Base-by-base conservation (phyloP, 2,113 vertebrate genomes). In the Notarius quadriscutis region DNA sequence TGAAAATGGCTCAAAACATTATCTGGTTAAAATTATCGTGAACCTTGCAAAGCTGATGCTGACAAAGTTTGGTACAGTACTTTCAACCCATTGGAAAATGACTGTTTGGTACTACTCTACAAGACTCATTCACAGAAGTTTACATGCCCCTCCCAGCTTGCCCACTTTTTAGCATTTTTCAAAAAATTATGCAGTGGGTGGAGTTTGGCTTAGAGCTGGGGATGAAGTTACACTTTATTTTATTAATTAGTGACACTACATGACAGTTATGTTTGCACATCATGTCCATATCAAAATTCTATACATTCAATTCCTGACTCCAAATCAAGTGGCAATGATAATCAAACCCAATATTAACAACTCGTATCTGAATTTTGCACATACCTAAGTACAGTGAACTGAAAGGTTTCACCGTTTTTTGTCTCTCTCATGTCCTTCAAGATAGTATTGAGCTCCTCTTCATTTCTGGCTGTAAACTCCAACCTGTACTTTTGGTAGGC, bases 321-420 rank as follows among this genome's bases (percentile, higher is more conserved):
- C 5, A 11, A 75, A 50, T 20, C 27, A 71, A 17, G 27, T 15
- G 1, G 0, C 14, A 1, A 71, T n/a, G 15, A 1, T n/a, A 48
- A 48, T 12, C 10, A 5, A 17, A 9, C 8, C 27, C 22, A 15
- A n/a, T 53, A 34, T 9, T 58, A 17, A 80, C 17, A 60, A n/a
- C 69, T 10, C 2, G 53, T 34, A 34, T 69, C 34, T 18, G 20
- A 48, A 60, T 6, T 0, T 41, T 6, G 22, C 12, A 84, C 63
- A 65, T 95, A 99, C 98, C 96, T 97, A 89, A 90, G 91, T 87
- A 93, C 83, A 81, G 93, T 88, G 90, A 93, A 93, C 14, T 94
- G 93, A 12, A 97, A 87, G 15, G n/a, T 89, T 88, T 88, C 92
- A 90, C 84, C 93, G 91, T 75, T 84, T 1, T 91, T 91, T 69